Percentiles rank a stretch among this genome's conserved stretches.
These are phyloP conservation scores for Lepidurus packardi DNA, from an alignment of 1,140 invertebrate species.

Conservation along the genomic window DNA sequence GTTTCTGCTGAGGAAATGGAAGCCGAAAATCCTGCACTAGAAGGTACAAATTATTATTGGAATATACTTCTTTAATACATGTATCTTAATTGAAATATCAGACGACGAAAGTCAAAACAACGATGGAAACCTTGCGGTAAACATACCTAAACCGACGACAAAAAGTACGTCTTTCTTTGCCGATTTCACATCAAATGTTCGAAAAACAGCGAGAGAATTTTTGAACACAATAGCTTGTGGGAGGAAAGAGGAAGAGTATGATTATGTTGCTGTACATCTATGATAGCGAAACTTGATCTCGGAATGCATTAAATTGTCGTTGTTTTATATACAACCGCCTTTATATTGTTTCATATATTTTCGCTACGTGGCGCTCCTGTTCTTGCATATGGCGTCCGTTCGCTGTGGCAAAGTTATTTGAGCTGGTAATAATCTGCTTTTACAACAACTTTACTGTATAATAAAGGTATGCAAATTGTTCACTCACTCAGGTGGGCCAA, in stretches of 20 bases:
- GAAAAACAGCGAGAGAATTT: not conserved
- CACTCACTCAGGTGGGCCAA: not conserved
- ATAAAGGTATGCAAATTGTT: not conserved
- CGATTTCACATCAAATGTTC: not conserved
- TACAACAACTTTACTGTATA: not conserved
- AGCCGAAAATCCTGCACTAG: not conserved
- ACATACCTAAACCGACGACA: not conserved
- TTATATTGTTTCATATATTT: no score
- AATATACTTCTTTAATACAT: not conserved
- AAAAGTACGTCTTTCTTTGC: not conserved
- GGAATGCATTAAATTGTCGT: not conserved
- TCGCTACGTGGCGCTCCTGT: not conserved
- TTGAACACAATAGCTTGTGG: not conserved
- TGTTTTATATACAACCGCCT: not conserved
- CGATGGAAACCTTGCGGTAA: not conserved
- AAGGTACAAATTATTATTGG: not conserved
- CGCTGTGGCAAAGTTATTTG: constrained; percentile 7
- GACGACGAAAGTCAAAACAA: not conserved
- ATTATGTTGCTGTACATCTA: not conserved
- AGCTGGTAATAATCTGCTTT: not conserved
- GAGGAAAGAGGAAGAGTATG: not conserved
- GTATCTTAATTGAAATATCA: not conserved
- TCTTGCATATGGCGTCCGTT: constrained; percentile 29
- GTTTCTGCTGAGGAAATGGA: not conserved
- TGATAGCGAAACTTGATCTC: not conserved